Conservation (phyloP, 2,888 invertebrate genomes). For the Syrphus vitripennis region DNA sequence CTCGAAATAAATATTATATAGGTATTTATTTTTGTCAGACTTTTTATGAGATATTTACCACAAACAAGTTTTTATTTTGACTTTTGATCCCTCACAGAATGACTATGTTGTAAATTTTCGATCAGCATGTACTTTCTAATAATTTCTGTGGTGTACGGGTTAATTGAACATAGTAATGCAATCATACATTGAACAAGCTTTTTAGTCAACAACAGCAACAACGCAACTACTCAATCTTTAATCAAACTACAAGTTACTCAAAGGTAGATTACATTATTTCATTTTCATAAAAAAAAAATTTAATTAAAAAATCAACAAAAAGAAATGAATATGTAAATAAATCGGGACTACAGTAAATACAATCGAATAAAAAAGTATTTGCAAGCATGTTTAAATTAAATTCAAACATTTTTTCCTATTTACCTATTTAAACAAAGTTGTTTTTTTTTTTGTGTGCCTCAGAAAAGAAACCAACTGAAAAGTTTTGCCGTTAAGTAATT, state of each 20-base stretch:
- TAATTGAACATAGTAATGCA: not conserved
- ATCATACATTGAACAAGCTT: not conserved
- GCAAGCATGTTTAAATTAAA: conserved; percentile 13
- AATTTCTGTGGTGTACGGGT: not conserved
- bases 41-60: not conserved
- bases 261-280: not conserved
- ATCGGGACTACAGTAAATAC: not conserved
- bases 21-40: no score
- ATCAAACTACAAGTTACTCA: not conserved
- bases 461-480: conserved; percentile 15
- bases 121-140: not conserved
- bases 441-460: not conserved
- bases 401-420: conserved; percentile 29
- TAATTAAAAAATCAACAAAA: not conserved
- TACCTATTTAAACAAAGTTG: conserved; percentile 38
- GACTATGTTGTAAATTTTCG: not conserved
- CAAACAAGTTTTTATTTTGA: not conserved
- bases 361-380: not conserved
- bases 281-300: not conserved
- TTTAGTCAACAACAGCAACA: not conserved
- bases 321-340: not conserved
- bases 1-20: no score
- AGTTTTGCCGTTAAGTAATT: conserved; percentile 17
- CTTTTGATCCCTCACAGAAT: not conserved
- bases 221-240: not conserved